Base-by-base conservation (phyloP, 2,888 invertebrate species). In the Caenorhabditis uteleia region DNA sequence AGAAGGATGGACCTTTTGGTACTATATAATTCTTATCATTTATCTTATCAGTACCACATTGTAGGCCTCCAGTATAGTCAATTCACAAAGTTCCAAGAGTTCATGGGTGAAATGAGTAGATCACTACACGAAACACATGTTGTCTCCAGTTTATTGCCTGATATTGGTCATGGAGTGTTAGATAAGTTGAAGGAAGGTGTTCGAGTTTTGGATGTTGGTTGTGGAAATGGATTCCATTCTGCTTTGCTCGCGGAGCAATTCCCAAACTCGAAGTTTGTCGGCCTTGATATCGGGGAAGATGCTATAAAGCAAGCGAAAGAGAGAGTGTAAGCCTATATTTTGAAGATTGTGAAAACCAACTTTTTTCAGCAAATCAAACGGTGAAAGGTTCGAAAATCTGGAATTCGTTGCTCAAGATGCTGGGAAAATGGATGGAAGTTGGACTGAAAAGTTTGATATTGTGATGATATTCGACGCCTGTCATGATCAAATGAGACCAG, bases 381-480 rank as follows among this genome's bases (percentile, higher is more conserved):
- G 53, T 0, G 18, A 42, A 10, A 38, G 26, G 25, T 66, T 75
- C 33, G 40, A 62, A 3, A 77, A 77, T 40, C 53, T 70, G 18
- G 60, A 58, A 4, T 77, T 75, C 31, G 39, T 68, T 5, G 46
- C 54, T 20, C 50, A 44, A 27, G 66, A 75, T 26, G 77, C 74
- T 14, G 53, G 47, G 12, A 44, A 58, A 7, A 47, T 77, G 67
- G 54, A 54, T n/a, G 58, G 50, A 3, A 45, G 53, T 8, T 77
- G 74, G 74, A 64, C 44, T 0, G 53, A 70, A 26, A 58, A 48
- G 5, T 77, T 73, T 42, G 77, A 77, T 43, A 33, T 74, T n/a
- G 71, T 77, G 4, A 38, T 70, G 29, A 72, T 77, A 16, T 77
- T 77, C 43, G 77, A 77, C 38, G 74, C 77, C 3, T 77, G 77